Evolutionary conservation across 1,140 invertebrate genomes (phyloP), one percentile per base, ranked within the genome.

Genomic region (Leucophenga varia): DNA sequence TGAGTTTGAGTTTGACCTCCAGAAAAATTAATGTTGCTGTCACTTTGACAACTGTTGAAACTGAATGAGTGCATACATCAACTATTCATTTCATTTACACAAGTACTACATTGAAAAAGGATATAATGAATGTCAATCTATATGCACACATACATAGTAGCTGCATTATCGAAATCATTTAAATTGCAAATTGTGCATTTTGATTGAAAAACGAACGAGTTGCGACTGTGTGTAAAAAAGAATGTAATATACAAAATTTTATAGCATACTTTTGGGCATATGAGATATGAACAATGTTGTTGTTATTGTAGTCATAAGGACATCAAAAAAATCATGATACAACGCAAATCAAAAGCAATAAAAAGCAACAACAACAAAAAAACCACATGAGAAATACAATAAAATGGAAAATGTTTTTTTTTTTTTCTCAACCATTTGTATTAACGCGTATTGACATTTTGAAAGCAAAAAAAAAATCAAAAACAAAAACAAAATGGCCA

Each of bases 101-200:
- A 57, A 57, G n/a, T 49, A 57, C 56, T 56, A 43, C 48, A 28
- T 37, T 3, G 37, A 25, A 38, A 51, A 43, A 36, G 36, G 35
- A 43, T 55, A 13, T 28, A 12, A 12, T 28, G 25, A 28, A 12
- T 28, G 25, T 28, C 6, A 12, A 28, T 39, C 43, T 52, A 55
- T 53, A 49, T 61, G 25, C 25, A 32, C n/a, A 31, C 30, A 18
- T 30, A 43, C 30, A 43, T 34, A 43, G 5, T 3, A 49, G 44
- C 36, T 47, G 60, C 54, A 64, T 64, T 64, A 64, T 57, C 61
- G 61, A 52, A 59, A 57, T 64, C 57, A 64, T 64, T 64, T 64
- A 64, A 64, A 64, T 64, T 64, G 61, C 61, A 64, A 64, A 64
- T 64, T 64, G 49, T 45, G 47, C 42, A 50, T 46, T 53, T 64